phyloP scores from a whole-genome alignment of 2,113 vertebrate genomes.

The Semicossyphus pulcher region DNA sequence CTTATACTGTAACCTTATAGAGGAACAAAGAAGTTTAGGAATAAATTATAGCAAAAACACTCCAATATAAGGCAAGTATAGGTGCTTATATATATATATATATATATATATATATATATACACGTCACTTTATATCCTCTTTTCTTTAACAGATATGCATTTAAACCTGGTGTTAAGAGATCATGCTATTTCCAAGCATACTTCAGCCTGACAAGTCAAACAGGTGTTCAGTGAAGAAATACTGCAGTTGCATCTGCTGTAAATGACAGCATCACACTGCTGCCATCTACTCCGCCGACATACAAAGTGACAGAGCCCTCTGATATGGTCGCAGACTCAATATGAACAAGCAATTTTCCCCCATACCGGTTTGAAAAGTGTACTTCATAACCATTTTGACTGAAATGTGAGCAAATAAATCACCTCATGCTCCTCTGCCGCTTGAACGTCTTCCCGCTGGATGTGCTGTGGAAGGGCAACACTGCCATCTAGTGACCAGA shows the following conservation, averaged over 20 bases:
- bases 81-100: too few species aligned
- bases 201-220: conserved; percentile 16
- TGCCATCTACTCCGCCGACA: not conserved
- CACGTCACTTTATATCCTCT: too few species aligned
- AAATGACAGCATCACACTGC: not conserved
- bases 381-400: not conserved
- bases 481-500: conserved; percentile 70
- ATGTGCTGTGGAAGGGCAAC: conserved; percentile 23
- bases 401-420: conserved; percentile 32
- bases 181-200: not conserved
- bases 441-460: not conserved
- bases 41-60: conserved; percentile 40
- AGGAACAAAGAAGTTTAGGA: conserved; percentile 47
- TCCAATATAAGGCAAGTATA: conserved; percentile 7
- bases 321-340: not conserved
- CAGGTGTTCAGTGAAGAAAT: conserved; percentile 20
- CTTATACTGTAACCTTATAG: conserved; percentile 7
- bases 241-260: not conserved
- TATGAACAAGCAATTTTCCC: too few species aligned
- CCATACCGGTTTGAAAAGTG: too few species aligned
- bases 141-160: not conserved
- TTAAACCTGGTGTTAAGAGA: not conserved
- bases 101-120: too few species aligned
- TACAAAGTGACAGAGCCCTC: not conserved
- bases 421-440: not conserved